Conservation (phyloP, 2,113 vertebrate species). For the Gobiocypris rarus region DNA sequence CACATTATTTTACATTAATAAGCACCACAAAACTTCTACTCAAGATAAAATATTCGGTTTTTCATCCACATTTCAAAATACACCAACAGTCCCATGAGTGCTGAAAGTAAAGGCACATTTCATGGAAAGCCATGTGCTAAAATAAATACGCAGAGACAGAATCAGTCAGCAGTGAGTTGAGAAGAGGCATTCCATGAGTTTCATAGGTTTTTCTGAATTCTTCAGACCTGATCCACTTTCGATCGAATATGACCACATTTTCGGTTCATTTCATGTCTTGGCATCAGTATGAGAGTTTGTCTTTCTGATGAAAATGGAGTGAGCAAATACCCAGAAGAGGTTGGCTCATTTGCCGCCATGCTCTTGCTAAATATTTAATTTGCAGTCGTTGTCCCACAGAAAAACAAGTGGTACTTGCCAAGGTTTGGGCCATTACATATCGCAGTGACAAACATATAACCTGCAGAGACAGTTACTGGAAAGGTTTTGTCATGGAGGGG, state of each 20-base stretch:
- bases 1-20: no score
- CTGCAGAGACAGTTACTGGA: constrained; percentile 63
- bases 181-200: constrained; percentile 48
- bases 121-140: constrained; percentile 46
- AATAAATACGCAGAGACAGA: constrained; percentile 52
- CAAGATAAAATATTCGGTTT: no score
- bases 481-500: constrained; percentile 39
- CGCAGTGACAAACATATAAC: constrained; percentile 62
- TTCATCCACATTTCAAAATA: constrained; percentile 52
- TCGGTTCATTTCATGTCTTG: constrained; percentile 55
- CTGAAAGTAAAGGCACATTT: constrained; percentile 12
- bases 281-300: constrained; percentile 33
- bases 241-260: constrained; percentile 53
- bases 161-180: constrained; percentile 34
- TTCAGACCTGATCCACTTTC: constrained; percentile 12
- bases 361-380: constrained; percentile 57
- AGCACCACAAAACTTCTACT: no score
- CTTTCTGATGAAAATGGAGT: constrained; percentile 50
- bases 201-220: constrained; percentile 44
- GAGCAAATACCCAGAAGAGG: constrained; percentile 28
- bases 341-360: constrained; percentile 38
- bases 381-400: constrained; percentile 41
- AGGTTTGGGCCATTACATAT: constrained; percentile 43
- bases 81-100: constrained; percentile 29
- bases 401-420: constrained; percentile 64